Conservation (phyloP, 1,140 invertebrate species). For the Orchestia grillus region DNA sequence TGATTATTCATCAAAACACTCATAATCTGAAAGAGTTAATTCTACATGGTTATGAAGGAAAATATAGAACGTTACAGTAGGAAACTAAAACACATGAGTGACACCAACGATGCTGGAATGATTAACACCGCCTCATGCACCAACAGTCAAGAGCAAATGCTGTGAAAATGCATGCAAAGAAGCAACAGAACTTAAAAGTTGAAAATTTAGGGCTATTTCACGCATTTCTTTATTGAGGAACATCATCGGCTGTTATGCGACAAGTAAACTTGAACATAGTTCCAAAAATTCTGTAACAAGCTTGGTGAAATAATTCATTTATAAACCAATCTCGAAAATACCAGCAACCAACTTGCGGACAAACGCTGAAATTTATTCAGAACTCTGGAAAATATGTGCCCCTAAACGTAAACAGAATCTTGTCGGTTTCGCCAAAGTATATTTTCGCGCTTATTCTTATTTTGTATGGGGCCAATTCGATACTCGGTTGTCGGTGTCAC, state of each 20-base stretch:
- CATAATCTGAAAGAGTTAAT: too few species aligned
- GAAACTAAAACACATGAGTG: too few species aligned
- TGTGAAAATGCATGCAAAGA: neutral
- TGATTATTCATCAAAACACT: too few species aligned
- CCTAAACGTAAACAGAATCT: neutral
- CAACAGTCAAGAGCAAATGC: neutral
- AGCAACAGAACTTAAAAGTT: neutral
- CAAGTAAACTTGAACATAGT: neutral
- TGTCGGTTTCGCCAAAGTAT: neutral
- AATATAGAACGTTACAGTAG: too few species aligned
- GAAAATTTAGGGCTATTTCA: neutral
- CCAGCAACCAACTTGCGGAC: neutral
- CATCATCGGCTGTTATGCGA: too few species aligned
- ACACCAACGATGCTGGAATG: too few species aligned
- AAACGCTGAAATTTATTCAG: neutral
- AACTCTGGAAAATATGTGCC: neutral
- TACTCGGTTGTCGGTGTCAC: too few species aligned
- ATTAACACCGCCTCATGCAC: too few species aligned
- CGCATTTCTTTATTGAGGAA: neutral
- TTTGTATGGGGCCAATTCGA: neutral
- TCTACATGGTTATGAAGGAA: too few species aligned
- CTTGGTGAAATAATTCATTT: neutral
- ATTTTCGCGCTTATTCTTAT: neutral
- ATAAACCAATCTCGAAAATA: neutral
- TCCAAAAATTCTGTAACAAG: neutral